phyloP scores from a whole-genome alignment of 2,888 invertebrate species.

The Latrodectus hesperus region DNA sequence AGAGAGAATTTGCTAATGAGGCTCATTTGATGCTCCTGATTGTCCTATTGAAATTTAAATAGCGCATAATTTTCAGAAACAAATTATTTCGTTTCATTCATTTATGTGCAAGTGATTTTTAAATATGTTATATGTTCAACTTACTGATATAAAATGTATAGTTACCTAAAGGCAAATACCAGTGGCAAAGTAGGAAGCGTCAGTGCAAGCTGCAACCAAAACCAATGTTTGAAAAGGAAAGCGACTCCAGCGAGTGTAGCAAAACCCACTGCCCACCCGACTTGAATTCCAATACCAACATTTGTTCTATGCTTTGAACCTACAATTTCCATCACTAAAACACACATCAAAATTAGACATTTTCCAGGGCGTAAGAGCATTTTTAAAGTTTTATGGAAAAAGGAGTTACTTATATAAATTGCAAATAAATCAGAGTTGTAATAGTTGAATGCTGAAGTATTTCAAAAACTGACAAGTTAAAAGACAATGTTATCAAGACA shows the following conservation, averaged over 20 bases:
- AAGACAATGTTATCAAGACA: no score
- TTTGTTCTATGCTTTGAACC: conserved; percentile 6
- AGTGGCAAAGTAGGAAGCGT: background rate
- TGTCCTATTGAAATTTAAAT: no score
- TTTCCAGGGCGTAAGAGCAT: background rate
- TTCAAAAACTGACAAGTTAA: no score
- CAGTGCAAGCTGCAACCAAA: conserved; percentile 12
- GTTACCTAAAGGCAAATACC: background rate
- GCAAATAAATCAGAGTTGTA: background rate
- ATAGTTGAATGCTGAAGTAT: background rate
- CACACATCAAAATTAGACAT: background rate
- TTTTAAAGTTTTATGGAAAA: no score
- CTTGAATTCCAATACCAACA: conserved; percentile 7
- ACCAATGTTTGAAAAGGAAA: conserved; percentile 24
- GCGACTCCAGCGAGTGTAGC: background rate
- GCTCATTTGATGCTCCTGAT: no score
- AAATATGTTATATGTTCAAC: no score
- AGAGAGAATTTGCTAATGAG: no score
- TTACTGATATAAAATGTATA: background rate
- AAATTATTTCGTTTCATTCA: no score
- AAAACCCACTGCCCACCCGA: conserved; percentile 25
- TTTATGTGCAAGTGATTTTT: no score
- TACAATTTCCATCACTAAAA: conserved; percentile 30
- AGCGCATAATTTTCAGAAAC: no score
- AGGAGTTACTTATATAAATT: no score